Evolutionary conservation across 2,888 invertebrate genomes (phyloP).

Genomic region (Portevinia maculata): DNA sequence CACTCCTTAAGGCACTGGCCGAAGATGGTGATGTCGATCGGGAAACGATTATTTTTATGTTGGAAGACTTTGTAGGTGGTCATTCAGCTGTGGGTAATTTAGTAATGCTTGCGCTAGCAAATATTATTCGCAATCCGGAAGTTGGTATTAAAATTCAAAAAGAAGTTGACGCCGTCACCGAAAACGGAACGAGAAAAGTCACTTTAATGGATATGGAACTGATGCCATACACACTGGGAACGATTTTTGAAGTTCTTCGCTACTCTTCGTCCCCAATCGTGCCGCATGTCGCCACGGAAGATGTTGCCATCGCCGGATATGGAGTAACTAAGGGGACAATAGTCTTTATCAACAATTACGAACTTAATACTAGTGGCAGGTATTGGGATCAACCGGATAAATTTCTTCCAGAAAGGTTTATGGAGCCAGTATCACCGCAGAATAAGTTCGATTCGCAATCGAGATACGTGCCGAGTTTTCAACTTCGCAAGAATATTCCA

Average conservation of each 20-base stretch:
- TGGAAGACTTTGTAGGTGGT: constrained; percentile 92
- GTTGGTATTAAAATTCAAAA: constrained; percentile 86
- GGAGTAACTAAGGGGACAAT: constrained; percentile 89
- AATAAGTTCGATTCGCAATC: neutral
- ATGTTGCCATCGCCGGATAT: constrained; percentile 88
- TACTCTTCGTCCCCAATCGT: constrained; percentile 92
- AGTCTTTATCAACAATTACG: constrained; percentile 91
- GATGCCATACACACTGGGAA: constrained; percentile 90
- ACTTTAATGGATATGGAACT: constrained; percentile 85
- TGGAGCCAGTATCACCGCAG: constrained; percentile 82
- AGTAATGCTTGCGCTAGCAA: constrained; percentile 88
- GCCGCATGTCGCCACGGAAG: constrained; percentile 91
- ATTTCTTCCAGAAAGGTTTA: constrained; percentile 89
- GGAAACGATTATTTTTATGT: constrained; percentile 89
- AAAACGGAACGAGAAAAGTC: constrained; percentile 84
- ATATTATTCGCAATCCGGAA: constrained; percentile 86
- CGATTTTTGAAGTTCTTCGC: constrained; percentile 89
- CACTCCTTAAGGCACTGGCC: constrained; percentile 87
- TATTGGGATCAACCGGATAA: constrained; percentile 88
- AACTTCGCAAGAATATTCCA: constrained; percentile 83
- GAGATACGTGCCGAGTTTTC: constrained; percentile 74
- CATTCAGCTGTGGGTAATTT: constrained; percentile 92
- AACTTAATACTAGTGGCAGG: constrained; percentile 87
- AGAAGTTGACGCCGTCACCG: constrained; percentile 85
- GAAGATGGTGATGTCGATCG: constrained; percentile 87